A percentile compares a stretch with the other conserved stretches of the same genome.
phyloP scores from a whole-genome alignment of 23 tunicate genomes.

The Oikopleura dioica region DNA sequence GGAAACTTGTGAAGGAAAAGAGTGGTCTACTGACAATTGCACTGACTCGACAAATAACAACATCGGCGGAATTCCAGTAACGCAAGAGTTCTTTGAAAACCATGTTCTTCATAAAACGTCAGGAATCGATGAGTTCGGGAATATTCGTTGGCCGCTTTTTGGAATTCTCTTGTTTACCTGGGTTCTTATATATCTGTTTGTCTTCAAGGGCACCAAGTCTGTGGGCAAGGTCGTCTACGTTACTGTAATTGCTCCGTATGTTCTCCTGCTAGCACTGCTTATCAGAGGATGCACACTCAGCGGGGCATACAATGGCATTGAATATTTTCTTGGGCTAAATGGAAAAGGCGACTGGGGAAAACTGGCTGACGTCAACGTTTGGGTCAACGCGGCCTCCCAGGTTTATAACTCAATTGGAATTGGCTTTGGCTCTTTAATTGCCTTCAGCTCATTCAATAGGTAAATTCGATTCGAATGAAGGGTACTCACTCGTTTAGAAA shows the following conservation, averaged over 20 bases:
- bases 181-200: slow-evolving; percentile 39
- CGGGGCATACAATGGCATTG: slow-evolving; percentile 43
- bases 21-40: slow-evolving; percentile 43
- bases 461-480: too few relatives aligned
- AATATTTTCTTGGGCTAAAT: slow-evolving; percentile 31
- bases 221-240: slow-evolving; percentile 32
- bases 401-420: slow-evolving; percentile 68
- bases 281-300: slow-evolving; percentile 24
- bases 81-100: neutral
- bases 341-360: slow-evolving; percentile 19
- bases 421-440: slow-evolving; percentile 68
- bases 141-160: slow-evolving; percentile 46
- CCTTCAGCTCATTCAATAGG: slow-evolving; percentile 74
- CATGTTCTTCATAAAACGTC: slow-evolving; percentile 34
- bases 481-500: too few relatives aligned
- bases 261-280: slow-evolving; percentile 32
- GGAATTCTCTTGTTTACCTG: slow-evolving; percentile 56
- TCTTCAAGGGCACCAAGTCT: slow-evolving; percentile 44
- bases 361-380: slow-evolving; percentile 16
- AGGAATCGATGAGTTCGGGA: slow-evolving; percentile 66
- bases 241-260: slow-evolving; percentile 74
- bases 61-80: neutral
- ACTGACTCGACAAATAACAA: neutral
- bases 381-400: slow-evolving; percentile 85
- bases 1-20: slow-evolving; percentile 28